These are phyloP conservation scores for Harmothoe impar DNA, from an alignment of 2,888 invertebrate species.

Conservation along the genomic window DNA sequence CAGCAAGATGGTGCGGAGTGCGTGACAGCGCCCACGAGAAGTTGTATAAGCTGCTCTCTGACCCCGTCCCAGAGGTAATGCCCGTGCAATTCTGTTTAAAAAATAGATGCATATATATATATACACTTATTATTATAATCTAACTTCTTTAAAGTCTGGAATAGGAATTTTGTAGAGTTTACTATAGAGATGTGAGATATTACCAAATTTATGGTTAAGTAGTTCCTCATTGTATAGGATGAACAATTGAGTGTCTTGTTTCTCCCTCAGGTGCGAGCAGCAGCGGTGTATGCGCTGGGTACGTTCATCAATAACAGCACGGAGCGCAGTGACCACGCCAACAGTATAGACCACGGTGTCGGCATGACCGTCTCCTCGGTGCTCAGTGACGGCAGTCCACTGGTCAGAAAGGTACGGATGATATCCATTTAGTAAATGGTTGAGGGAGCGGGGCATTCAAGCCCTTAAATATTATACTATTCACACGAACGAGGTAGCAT, in stretches of 20 bases:
- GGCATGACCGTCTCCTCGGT: conserved; percentile 93
- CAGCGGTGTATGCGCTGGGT: conserved; percentile 96
- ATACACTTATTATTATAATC: too few relatives aligned
- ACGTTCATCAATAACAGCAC: conserved; percentile 92
- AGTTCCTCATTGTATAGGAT: neutral
- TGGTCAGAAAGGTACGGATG: conserved; percentile 89
- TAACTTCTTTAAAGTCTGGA: too few relatives aligned
- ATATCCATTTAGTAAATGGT: neutral
- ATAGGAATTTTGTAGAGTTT: too few relatives aligned
- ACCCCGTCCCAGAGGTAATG: conserved; percentile 92
- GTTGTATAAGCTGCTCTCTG: conserved; percentile 90
- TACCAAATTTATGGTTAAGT: too few relatives aligned
- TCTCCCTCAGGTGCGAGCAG: conserved; percentile 89
- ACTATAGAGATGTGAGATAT: too few relatives aligned
- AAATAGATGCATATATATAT: too few relatives aligned
- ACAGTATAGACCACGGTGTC: conserved; percentile 95
- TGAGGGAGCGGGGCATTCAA: too few relatives aligned
- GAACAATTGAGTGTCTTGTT: neutral
- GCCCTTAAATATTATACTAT: neutral
- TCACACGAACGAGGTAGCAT: too few relatives aligned
- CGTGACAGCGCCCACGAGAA: conserved; percentile 98
- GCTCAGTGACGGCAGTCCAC: conserved; percentile 92
- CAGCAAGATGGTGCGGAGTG: conserved; percentile 93
- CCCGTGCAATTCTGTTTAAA: too few relatives aligned
- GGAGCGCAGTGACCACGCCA: conserved; percentile 95